Conservation (phyloP, 2,888 invertebrate genomes). For the Dasypogon diadema region DNA sequence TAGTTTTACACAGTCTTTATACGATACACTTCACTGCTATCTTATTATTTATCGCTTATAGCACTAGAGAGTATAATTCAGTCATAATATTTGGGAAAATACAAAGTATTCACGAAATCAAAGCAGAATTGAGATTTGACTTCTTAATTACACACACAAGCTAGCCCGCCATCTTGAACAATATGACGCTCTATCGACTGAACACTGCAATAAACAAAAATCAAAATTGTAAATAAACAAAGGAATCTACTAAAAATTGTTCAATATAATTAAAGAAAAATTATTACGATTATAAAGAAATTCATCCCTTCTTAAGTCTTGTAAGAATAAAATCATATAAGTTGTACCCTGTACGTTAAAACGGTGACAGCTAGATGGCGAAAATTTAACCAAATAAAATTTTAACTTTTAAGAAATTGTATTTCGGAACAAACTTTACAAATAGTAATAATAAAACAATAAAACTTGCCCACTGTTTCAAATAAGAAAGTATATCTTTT, state of each 20-base stretch:
- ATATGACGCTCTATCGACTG: conserved; percentile 53
- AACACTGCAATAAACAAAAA: conserved; percentile 11
- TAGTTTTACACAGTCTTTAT: conserved; percentile 15
- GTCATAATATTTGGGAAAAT: neutral
- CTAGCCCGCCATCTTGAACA: conserved; percentile 59
- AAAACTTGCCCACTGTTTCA: no score
- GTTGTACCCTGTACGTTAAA: no score
- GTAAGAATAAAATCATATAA: no score
- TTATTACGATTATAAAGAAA: neutral
- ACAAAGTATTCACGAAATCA: conserved; percentile 4
- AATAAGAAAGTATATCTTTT: no score
- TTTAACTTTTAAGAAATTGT: no score
- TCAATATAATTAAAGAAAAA: neutral
- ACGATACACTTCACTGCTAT: conserved; percentile 15
- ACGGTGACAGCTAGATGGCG: no score
- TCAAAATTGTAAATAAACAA: conserved; percentile 25
- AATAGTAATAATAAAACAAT: no score
- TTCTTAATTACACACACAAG: conserved; percentile 62
- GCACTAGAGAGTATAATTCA: neutral
- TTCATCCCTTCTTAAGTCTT: no score
- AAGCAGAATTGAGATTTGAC: conserved; percentile 58
- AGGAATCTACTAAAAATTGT: neutral
- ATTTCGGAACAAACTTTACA: no score
- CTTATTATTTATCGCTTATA: neutral
- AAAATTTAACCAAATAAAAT: no score